These are phyloP conservation scores for Podarcis raffonei DNA, from an alignment of 2,113 vertebrate genomes.

Conservation along the genomic window DNA sequence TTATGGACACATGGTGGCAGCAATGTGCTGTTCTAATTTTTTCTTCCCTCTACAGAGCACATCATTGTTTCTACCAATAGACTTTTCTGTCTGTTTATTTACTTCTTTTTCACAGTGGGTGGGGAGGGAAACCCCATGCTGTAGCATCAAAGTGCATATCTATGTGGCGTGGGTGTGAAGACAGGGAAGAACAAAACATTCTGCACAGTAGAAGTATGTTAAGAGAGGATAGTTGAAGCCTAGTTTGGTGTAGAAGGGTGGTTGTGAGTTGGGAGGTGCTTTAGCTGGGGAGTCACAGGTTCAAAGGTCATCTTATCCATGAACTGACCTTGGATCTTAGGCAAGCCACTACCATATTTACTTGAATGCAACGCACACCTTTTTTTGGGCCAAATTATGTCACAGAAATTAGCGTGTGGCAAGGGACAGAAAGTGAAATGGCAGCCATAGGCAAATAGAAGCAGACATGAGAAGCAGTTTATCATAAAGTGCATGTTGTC, in stretches of 20 bases:
- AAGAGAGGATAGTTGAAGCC: not conserved
- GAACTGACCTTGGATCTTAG: not conserved
- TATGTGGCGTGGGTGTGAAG: conserved; percentile 16
- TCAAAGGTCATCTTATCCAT: no score
- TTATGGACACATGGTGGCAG: conserved; percentile 64
- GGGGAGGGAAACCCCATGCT: accelerated
- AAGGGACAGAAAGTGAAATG: not conserved
- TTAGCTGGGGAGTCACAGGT: no score
- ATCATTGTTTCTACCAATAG: not conserved
- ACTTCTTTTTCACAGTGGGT: not conserved
- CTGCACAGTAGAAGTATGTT: accelerated
- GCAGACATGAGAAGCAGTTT: not conserved
- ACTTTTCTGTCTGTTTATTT: not conserved
- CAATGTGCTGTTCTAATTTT: not conserved
- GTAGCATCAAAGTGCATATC: not conserved
- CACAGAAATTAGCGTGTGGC: no score
- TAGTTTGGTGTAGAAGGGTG: not conserved
- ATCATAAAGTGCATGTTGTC: not conserved
- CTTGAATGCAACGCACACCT: no score
- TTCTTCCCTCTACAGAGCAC: not conserved
- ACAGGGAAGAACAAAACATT: not conserved
- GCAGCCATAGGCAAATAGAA: not conserved
- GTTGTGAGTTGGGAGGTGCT: not conserved
- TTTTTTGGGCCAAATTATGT: no score
- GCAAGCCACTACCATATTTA: no score